These are phyloP conservation scores for Emesis furor DNA, from an alignment of 2,888 invertebrate genomes.

Conservation along the genomic window DNA sequence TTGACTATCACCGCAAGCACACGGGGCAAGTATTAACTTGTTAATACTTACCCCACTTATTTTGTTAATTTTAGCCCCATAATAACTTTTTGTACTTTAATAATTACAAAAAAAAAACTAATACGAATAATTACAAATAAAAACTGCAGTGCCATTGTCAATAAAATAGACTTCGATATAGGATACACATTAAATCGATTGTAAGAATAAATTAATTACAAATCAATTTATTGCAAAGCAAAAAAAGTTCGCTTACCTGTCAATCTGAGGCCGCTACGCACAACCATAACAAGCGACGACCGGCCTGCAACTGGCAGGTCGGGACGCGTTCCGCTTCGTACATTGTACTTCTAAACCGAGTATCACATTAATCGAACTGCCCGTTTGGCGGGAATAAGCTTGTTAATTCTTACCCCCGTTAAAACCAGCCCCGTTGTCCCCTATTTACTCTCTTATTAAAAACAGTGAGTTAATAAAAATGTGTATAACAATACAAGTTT, in stretches of 20 bases:
- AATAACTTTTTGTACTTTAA: background rate
- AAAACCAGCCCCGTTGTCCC: too few species aligned
- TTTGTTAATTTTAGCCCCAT: background rate
- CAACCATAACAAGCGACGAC: background rate
- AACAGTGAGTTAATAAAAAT: too few species aligned
- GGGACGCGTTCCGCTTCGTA: background rate
- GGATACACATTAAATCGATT: background rate
- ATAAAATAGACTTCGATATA: background rate
- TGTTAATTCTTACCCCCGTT: too few species aligned
- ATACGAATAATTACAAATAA: background rate
- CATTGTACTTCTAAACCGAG: background rate
- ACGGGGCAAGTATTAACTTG: background rate
- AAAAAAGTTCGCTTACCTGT: background rate
- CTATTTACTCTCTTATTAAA: too few species aligned
- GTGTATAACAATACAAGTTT: too few species aligned
- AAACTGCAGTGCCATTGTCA: background rate
- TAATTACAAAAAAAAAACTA: background rate
- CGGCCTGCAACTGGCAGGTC: background rate
- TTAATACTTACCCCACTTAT: background rate
- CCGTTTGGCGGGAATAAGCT: too few species aligned
- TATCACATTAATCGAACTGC: too few species aligned
- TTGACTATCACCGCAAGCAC: background rate
- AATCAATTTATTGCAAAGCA: background rate
- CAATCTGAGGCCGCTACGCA: background rate
- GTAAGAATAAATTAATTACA: background rate